Conservation (phyloP, 2,797 vertebrate species). For the Anas bahamensis region DNA sequence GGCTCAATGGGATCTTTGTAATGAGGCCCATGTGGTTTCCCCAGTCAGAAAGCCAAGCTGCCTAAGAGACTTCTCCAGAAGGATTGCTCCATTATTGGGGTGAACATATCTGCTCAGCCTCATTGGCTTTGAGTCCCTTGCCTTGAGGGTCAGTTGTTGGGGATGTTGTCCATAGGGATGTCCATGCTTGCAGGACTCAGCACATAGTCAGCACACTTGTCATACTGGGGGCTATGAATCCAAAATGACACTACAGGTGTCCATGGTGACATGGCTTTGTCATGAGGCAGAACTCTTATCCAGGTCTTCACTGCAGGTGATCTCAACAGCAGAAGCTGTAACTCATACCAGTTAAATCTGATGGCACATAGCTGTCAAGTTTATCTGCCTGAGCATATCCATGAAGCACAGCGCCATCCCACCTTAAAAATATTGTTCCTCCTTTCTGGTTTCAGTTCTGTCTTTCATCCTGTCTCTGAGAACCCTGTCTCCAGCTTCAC, state of each 20-base stretch:
- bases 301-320: neutral
- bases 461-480: neutral
- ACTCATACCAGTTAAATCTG: neutral
- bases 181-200: neutral
- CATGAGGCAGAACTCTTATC: neutral
- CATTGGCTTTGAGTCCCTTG: neutral
- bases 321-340: neutral
- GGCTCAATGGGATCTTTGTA: neutral
- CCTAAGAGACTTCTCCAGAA: neutral
- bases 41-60: neutral
- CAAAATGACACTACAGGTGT: neutral
- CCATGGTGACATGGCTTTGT: neutral
- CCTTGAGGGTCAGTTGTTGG: neutral
- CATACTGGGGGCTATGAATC: neutral
- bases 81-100: neutral
- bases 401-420: neutral
- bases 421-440: rapidly evolving
- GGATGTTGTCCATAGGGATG: rapidly evolving
- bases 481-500: neutral
- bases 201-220: neutral
- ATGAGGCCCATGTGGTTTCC: neutral
- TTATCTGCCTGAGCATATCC: neutral
- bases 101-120: neutral
- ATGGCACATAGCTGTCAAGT: neutral
- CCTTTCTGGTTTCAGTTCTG: neutral